Percentiles rank a stretch among this genome's conserved stretches.
Conservation (phyloP, 2,888 invertebrate genomes). For the Tyria jacobaeae region DNA sequence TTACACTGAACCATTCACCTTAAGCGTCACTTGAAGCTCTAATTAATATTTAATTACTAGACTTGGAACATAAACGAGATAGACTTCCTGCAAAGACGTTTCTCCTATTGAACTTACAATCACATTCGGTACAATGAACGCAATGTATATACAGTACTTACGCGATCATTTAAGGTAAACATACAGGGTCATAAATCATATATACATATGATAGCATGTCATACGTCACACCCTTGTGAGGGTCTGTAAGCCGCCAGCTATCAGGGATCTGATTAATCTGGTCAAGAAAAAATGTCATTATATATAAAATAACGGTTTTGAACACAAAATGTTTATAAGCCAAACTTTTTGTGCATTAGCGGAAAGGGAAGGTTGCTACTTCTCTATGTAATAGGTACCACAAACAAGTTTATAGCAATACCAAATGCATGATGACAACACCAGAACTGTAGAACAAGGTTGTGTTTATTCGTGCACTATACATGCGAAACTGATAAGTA, state of each 20-base stretch:
- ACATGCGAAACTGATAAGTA: neutral
- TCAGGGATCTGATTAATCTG: slow-evolving; percentile 73
- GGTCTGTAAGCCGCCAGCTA: slow-evolving; percentile 31
- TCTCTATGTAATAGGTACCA: neutral
- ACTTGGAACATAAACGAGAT: neutral
- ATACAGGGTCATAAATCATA: slow-evolving; percentile 5
- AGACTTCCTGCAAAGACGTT: neutral
- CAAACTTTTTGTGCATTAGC: slow-evolving; percentile 10
- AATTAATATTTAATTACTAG: neutral
- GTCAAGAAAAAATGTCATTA: slow-evolving; percentile 62
- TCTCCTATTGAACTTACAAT: neutral
- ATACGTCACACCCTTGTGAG: slow-evolving; percentile 64
- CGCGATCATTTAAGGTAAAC: slow-evolving; percentile 18
- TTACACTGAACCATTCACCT: neutral
- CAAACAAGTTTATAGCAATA: too few relatives aligned
- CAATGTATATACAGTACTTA: slow-evolving; percentile 23
- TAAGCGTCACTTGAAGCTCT: slow-evolving; percentile 6
- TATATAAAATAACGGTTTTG: slow-evolving; percentile 66
- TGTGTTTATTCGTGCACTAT: neutral
- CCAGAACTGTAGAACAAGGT: neutral
- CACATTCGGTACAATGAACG: neutral
- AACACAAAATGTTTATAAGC: slow-evolving; percentile 73
- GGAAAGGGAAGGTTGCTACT: too few relatives aligned
- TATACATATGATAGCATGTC: slow-evolving; percentile 72
- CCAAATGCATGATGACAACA: neutral